These are phyloP conservation scores for Sprattus sprattus DNA, from an alignment of 2,113 vertebrate genomes.

Conservation along the genomic window DNA sequence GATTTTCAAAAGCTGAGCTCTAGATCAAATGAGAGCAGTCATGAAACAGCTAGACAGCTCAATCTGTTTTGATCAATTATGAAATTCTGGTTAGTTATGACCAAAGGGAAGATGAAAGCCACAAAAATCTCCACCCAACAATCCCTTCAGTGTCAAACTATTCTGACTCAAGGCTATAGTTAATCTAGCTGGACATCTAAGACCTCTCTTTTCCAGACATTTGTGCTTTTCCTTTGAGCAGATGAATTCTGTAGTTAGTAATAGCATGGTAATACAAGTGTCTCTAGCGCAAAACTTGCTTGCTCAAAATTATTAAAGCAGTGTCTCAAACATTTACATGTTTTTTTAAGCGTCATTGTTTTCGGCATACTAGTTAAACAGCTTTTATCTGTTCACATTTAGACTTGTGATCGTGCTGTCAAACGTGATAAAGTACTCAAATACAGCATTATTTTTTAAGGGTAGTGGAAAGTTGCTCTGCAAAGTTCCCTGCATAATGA, in stretches of 20 bases:
- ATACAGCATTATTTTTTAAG: background rate
- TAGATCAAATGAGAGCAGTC: background rate
- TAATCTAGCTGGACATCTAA: background rate
- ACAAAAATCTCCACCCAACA: background rate
- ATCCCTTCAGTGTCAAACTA: background rate
- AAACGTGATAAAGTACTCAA: background rate
- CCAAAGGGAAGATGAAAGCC: background rate
- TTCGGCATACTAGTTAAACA: background rate
- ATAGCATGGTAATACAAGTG: background rate
- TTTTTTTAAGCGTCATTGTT: background rate
- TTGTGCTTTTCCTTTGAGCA: no score
- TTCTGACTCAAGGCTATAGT: background rate
- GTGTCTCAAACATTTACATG: no score
- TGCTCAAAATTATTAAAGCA: background rate
- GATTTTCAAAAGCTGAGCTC: background rate
- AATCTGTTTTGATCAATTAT: background rate
- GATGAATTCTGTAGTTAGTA: no score
- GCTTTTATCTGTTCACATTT: background rate
- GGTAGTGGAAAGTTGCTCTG: background rate
- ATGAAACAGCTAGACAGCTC: background rate
- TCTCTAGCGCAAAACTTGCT: no score
- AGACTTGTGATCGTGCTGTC: background rate
- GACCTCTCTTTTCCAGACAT: background rate
- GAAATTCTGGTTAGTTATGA: background rate
- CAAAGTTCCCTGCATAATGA: background rate